Evolutionary conservation across 30 jellyfish, hydroid and myxozoan genomes (phyloP), one percentile per base, ranked within the genome.

Genomic region (Chironex yamaguchii): DNA sequence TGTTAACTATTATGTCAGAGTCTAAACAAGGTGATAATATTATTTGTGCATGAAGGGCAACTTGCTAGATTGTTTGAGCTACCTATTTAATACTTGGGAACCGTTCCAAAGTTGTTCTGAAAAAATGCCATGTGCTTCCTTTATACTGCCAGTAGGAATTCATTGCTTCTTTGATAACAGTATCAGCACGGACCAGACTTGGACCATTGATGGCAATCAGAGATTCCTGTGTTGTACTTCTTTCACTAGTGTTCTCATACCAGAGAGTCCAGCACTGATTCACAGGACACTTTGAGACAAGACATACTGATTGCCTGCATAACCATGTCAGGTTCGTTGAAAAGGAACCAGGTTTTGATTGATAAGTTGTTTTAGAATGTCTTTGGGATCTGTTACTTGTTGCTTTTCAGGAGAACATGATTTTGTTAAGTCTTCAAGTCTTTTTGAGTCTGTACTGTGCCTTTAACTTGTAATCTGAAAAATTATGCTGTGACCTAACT

Each of bases 191-290:
- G 79, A 52, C 79, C 29, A 65, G 79, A 65, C 31, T 3, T 4
- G 79, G 79, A 52, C 79, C 79, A 65, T 65, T 65, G 79, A 65
- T 65, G 63, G 58, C 79, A 65, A 65, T 65, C 58, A 65, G 53
- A 65, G 65, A 11, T n/a, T n/a, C n/a, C n/a, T n/a, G n/a, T 3
- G 27, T 69, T 69, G 82, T 67, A 33, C 36, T 69, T 69, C 82
- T 67, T 69, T 33, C 82, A 69, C 36, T 33, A 28, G 36, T 64
- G 36, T 69, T 69, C 82, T 69, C 67, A 28, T 32, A 69, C 82
- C 14, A 67, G 34, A 3, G 71, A 69, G 67, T 69, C 82, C 36
- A 69, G 71, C 82, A 69, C 72, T 30, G 82, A 69, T 69, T 69
- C 82, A 69, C 71, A 28, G 42, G 82, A 69, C 14, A 32, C 31